Evolutionary conservation across 2,797 vertebrate species (phyloP), one percentile per base, ranked within the genome.

Genomic region (Tympanoctomys barrerae): DNA sequence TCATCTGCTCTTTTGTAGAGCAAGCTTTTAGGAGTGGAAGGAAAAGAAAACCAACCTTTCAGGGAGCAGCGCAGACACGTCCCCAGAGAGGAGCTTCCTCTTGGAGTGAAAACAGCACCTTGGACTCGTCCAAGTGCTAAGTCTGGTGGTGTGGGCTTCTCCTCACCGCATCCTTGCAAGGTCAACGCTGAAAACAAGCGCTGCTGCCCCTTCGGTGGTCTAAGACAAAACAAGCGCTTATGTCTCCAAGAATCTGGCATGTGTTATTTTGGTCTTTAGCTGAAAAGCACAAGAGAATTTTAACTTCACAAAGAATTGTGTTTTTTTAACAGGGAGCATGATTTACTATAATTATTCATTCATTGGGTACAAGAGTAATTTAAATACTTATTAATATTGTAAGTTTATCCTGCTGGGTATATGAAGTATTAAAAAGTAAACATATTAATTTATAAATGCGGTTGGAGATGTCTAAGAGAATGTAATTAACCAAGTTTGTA

Each of bases 391-490:
- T 87, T 93, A 93, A 89, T 94, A 87, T 71, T 89, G 33, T 80
- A 95, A 85, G 57, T 89, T 94, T 81, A 75, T 31, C 21, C 78
- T 96, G 81, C 16, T 70, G 71, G 87, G 42, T 78, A 88, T 91
- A 24, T 78, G 66, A 96, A 95, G 16, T 87, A 42, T 88, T 96
- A 90, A 94, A 95, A 94, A 89, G 62, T 85, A 93, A 97, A 89
- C 42, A 83, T 82, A 59, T 88, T 94, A 94, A 96, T 85, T 95
- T 96, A 86, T 80, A 96, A 95, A 96, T 82, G 49, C 26, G n/a
- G 83, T 59, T 85, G 57, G 89, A 94, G 93, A 94, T 73, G 28
- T 59, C 84, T 88, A 95, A 95, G 87, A 80, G 46, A 83, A 49
- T 87, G 21, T 84, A 87, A 95, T 95, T 81, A 87, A 90, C 62